Evolutionary conservation across 2,113 vertebrate genomes (phyloP).

Genomic region (Gopherus evgoodei): DNA sequence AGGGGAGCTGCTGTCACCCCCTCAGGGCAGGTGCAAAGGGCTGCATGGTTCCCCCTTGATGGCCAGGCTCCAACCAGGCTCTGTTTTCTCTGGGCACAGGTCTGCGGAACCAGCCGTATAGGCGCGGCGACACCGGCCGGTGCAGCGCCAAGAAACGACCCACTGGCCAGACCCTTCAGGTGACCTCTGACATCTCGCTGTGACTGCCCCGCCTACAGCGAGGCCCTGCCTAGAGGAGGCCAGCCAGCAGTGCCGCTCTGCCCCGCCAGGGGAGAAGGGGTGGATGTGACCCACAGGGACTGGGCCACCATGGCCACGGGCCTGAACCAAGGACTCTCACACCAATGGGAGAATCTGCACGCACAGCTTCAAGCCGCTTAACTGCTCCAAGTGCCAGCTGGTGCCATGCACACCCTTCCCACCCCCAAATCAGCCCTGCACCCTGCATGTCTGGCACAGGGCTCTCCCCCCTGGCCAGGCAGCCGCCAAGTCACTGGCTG

Average conservation of each 20-base stretch:
- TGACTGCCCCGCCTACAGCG: conserved; percentile 54
- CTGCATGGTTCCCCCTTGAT: background rate
- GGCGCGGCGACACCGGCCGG: conserved; percentile 84
- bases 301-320: background rate
- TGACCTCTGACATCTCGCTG: conserved; percentile 88
- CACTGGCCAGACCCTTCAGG: conserved; percentile 81
- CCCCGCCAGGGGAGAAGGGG: background rate
- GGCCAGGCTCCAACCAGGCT: background rate
- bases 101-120: conserved; percentile 93
- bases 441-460: background rate
- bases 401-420: background rate
- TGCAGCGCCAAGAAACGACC: conserved; percentile 86
- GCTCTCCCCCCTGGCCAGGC: background rate
- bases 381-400: conserved; percentile 10
- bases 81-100: conserved; percentile 73
- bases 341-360: background rate
- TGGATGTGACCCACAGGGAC: background rate
- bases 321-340: background rate
- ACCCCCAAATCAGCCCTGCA: too few species aligned
- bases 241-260: background rate
- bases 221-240: background rate
- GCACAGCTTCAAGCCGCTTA: background rate
- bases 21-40: background rate
- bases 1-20: background rate
- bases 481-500: background rate